Conservation (phyloP, 2,113 vertebrate species). For the Macquaria australasica region DNA sequence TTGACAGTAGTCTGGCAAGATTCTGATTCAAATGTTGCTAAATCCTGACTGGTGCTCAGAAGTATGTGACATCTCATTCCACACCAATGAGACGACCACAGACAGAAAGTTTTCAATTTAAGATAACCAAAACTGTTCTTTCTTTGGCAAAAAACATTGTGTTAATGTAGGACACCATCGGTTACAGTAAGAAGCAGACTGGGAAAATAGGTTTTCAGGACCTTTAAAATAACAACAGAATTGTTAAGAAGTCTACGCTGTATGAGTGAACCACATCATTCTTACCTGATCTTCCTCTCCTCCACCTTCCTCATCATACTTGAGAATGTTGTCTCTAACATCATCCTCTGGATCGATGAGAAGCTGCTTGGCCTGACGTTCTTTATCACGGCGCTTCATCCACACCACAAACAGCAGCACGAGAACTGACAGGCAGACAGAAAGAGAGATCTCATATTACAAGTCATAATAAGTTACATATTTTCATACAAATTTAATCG, state of each 20-base stretch:
- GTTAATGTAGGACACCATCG: neutral
- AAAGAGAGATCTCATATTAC: conserved; percentile 45
- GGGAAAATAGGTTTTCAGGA: neutral
- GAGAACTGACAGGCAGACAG: conserved; percentile 84
- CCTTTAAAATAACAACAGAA: neutral
- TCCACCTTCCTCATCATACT: conserved; percentile 98
- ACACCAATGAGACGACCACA: neutral
- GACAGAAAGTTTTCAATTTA: neutral
- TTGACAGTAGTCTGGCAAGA: neutral
- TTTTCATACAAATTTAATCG: conserved; percentile 71
- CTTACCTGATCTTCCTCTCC: conserved; percentile 98
- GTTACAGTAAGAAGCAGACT: neutral
- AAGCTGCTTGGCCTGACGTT: conserved; percentile 96
- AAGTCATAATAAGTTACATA: conserved; percentile 61
- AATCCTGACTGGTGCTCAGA: too few relatives aligned
- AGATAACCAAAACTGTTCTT: neutral
- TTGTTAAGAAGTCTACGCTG: too few relatives aligned
- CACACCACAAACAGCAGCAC: conserved; percentile 97
- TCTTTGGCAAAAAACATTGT: neutral
- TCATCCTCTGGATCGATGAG: conserved; percentile 97
- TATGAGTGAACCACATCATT: conserved; percentile 9
- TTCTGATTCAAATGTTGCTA: neutral
- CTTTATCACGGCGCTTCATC: conserved; percentile 98
- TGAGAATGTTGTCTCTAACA: conserved; percentile 96
- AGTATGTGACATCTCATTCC: neutral